These are phyloP conservation scores for Eucidaris tribuloides DNA, from an alignment of 35 echinoderm and acorn worm genomes.

Conservation along the genomic window DNA sequence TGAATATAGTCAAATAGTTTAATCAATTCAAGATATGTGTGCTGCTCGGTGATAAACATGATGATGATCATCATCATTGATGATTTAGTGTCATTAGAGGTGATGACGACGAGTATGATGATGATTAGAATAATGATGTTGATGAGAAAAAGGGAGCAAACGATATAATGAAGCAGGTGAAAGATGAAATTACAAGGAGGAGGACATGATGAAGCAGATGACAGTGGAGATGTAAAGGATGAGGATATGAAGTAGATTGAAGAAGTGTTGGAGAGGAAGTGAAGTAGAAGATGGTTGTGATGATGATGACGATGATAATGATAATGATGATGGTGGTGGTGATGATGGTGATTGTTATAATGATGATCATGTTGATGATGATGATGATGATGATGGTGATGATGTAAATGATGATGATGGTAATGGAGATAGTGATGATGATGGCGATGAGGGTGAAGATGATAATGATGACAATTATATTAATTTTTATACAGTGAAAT, in stretches of 20 bases:
- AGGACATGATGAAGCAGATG: background rate
- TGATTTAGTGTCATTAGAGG: no score
- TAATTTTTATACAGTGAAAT: background rate
- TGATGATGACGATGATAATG: background rate
- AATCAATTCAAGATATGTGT: no score
- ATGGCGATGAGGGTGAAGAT: no score
- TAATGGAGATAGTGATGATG: no score
- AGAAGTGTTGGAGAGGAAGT: background rate
- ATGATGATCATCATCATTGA: no score
- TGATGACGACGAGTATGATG: no score
- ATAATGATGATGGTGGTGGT: background rate
- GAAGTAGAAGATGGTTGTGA: background rate
- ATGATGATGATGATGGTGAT: background rate
- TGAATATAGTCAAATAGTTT: no score
- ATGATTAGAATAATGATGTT: no score
- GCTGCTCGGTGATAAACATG: no score
- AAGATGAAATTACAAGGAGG: background rate
- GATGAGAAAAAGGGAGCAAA: no score
- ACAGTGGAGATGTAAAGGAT: background rate
- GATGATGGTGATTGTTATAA: background rate
- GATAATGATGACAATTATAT: background rate
- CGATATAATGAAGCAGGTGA: no score
- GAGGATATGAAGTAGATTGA: background rate
- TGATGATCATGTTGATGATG: background rate
- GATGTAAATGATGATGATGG: no score